Percentiles rank a stretch among this genome's conserved stretches.
Evolutionary conservation across 2,888 invertebrate genomes (phyloP).

Genomic region (Epiblema foenella): DNA sequence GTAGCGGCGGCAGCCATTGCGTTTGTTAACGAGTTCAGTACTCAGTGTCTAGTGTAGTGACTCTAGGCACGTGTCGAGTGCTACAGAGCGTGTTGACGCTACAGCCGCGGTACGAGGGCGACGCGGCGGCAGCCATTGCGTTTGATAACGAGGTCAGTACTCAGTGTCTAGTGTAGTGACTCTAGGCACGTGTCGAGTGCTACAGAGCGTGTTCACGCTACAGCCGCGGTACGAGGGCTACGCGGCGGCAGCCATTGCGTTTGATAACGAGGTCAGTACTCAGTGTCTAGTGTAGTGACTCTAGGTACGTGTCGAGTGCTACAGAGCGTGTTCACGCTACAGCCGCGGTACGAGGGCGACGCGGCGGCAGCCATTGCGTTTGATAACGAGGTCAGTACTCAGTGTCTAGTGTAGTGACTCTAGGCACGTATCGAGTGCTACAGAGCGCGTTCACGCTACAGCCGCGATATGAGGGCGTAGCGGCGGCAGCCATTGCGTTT

Average conservation of each 20-base stretch:
- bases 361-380: conserved; percentile 79
- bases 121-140: conserved; percentile 52
- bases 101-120: no score
- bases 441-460: conserved; percentile 87
- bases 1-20: conserved; percentile 81
- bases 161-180: background rate
- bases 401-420: conserved; percentile 64
- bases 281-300: conserved; percentile 77
- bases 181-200: background rate
- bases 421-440: background rate
- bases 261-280: background rate
- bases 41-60: background rate
- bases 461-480: conserved; percentile 87
- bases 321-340: conserved; percentile 86
- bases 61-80: background rate
- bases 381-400: conserved; percentile 82
- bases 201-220: conserved; percentile 85
- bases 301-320: conserved; percentile 71
- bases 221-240: conserved; percentile 89
- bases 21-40: background rate
- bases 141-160: conserved; percentile 85
- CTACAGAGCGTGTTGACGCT: background rate
- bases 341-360: conserved; percentile 88
- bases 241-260: conserved; percentile 67
- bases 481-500: conserved; percentile 65